Percentiles rank a stretch among this genome's conserved stretches.
Conservation (phyloP, 1,140 invertebrate species). For the Eubasilissa regina region DNA sequence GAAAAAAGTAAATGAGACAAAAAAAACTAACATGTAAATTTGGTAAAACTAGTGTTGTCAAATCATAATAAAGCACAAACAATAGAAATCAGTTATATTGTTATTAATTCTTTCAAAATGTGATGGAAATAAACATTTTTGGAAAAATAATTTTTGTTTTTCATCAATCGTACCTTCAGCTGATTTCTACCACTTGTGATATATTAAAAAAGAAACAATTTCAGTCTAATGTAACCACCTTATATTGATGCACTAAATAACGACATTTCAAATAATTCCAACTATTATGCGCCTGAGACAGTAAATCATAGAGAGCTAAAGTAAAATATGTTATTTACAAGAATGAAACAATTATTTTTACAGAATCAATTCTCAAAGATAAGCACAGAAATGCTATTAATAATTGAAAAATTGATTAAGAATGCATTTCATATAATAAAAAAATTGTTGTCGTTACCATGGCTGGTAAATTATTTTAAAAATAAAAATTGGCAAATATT, state of each 20-base stretch:
- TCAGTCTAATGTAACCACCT: conserved; percentile 32
- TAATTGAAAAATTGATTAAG: too few species aligned
- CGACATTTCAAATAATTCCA: conserved; percentile 46
- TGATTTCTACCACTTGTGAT: conserved; percentile 19
- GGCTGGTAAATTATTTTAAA: too few species aligned
- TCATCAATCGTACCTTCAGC: too few species aligned
- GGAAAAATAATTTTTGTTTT: too few species aligned
- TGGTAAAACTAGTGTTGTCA: conserved; percentile 23
- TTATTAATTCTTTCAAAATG: not conserved
- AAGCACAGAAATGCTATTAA: too few species aligned
- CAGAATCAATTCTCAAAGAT: too few species aligned
- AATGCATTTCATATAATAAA: not conserved
- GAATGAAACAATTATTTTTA: too few species aligned
- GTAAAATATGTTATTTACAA: too few species aligned
- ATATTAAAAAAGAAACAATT: conserved; percentile 39
- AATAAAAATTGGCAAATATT: too few species aligned
- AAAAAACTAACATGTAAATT: conserved; percentile 8
- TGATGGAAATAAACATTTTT: too few species aligned
- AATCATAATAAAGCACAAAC: conserved; percentile 17
- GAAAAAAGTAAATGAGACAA: conserved; percentile 37
- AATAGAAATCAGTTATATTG: not conserved
- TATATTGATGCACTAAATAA: conserved; percentile 47
- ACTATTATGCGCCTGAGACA: conserved; percentile 46
- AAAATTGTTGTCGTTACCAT: conserved; percentile 5
- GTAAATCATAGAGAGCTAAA: conserved; percentile 40